Percentiles rank a stretch among this genome's conserved stretches.
phyloP scores from a whole-genome alignment of 2,888 invertebrate genomes.

The Trissoscelio sp. region DNA sequence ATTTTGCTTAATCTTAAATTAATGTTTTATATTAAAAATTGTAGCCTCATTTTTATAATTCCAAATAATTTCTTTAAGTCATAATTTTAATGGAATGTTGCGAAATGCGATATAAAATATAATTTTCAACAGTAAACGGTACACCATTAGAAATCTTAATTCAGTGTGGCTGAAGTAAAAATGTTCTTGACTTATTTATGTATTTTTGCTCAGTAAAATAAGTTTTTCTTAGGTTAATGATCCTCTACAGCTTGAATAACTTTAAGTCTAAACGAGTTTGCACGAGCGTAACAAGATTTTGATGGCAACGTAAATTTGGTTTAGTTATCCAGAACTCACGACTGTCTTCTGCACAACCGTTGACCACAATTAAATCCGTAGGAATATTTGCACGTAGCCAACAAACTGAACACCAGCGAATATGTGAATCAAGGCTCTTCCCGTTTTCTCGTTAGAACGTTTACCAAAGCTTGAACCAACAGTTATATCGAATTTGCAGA shows the following conservation, averaged over 20 bases:
- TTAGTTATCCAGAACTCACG: conserved; percentile 79
- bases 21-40: no score
- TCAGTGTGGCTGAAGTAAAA: not conserved
- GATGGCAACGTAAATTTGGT: conserved; percentile 76
- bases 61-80: no score
- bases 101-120: no score
- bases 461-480: conserved; percentile 65
- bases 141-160: not conserved
- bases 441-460: conserved; percentile 67
- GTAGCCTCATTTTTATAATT: no score
- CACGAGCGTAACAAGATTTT: conserved; percentile 67
- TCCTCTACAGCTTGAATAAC: conserved; percentile 49
- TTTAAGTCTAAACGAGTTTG: conserved; percentile 62
- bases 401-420: conserved; percentile 75
- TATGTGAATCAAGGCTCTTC: conserved; percentile 67
- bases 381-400: conserved; percentile 78
- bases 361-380: conserved; percentile 80
- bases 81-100: no score
- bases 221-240: conserved; percentile 57
- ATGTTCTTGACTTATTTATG: not conserved
- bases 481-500: conserved; percentile 68
- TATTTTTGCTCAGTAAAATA: conserved; percentile 10
- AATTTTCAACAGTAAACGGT: not conserved
- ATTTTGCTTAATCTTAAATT: no score
- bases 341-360: conserved; percentile 70